A percentile compares a stretch with the other conserved stretches of the same genome.
Evolutionary conservation across 2,113 vertebrate species (phyloP).

Genomic region (Caloenas nicobarica): DNA sequence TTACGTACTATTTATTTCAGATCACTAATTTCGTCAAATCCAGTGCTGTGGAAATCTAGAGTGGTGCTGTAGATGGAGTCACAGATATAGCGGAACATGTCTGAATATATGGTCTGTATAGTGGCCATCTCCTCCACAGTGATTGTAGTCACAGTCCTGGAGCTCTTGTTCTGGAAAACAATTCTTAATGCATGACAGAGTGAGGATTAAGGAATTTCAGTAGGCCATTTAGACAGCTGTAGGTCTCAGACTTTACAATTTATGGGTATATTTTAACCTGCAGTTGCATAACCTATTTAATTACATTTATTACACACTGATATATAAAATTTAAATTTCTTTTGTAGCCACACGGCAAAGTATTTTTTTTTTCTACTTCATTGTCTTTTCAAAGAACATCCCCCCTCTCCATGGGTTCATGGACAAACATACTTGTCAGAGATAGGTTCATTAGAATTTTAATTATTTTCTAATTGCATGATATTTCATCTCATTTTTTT

Average conservation of each 20-base stretch:
- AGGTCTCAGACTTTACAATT: background rate
- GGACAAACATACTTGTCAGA: background rate
- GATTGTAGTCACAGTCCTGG: background rate
- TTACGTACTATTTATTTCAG: background rate
- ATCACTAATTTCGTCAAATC: background rate
- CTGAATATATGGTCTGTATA: background rate
- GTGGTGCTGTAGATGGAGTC: background rate
- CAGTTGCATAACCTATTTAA: background rate
- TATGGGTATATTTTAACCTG: background rate
- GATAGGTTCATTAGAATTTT: conserved; percentile 11
- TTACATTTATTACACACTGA: background rate
- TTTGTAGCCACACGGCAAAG: background rate
- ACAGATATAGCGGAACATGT: background rate
- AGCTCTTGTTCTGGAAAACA: background rate
- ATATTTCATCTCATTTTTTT: background rate
- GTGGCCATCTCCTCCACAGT: background rate
- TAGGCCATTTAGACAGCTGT: background rate
- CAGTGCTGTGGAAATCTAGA: background rate
- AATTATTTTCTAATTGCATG: conserved; percentile 30
- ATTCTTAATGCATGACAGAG: background rate
- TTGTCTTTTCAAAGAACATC: conserved; percentile 6
- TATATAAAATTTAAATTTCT: background rate
- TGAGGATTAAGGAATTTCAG: background rate
- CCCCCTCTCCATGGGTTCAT: background rate
- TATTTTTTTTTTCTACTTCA: background rate